Conservation (phyloP, 2,797 vertebrate species). For the Microctenopoma stevenorrisi region DNA sequence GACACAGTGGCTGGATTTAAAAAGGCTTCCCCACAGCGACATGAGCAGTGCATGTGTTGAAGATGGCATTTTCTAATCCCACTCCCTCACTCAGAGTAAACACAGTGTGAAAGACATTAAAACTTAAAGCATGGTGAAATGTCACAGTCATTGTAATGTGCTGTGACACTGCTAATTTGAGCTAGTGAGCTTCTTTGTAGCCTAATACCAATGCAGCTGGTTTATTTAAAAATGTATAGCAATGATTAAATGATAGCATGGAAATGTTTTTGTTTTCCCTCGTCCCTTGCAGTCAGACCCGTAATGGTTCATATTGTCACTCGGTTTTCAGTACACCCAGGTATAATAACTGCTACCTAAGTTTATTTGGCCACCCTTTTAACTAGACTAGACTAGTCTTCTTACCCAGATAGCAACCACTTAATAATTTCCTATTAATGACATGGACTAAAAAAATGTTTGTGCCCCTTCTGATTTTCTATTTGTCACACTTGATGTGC, state of each 20-base stretch:
- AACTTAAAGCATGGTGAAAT: conserved; percentile 22
- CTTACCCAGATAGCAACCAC: no score
- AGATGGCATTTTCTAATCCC: conserved; percentile 28
- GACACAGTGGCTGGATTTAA: conserved; percentile 15
- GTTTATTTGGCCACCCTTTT: no score
- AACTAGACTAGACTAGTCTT: no score
- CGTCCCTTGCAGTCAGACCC: neutral
- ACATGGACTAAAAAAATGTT: no score
- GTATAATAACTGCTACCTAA: no score
- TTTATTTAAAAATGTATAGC: conserved; percentile 18
- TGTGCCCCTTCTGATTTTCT: no score
- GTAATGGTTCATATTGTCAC: neutral
- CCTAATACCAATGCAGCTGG: conserved; percentile 5
- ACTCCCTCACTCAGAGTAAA: conserved; percentile 8
- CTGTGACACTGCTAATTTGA: conserved; percentile 11
- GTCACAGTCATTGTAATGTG: conserved; percentile 4
- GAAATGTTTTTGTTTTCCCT: neutral
- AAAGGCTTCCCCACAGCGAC: conserved; percentile 7
- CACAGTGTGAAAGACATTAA: conserved; percentile 5
- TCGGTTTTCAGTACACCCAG: no score
- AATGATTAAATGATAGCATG: conserved; percentile 37
- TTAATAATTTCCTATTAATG: no score
- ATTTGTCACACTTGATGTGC: no score
- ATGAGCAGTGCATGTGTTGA: neutral
- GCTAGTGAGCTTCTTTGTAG: conserved; percentile 8